These are phyloP conservation scores for Diphyllodes magnificus DNA, from an alignment of 2,113 vertebrate genomes.

Conservation along the genomic window DNA sequence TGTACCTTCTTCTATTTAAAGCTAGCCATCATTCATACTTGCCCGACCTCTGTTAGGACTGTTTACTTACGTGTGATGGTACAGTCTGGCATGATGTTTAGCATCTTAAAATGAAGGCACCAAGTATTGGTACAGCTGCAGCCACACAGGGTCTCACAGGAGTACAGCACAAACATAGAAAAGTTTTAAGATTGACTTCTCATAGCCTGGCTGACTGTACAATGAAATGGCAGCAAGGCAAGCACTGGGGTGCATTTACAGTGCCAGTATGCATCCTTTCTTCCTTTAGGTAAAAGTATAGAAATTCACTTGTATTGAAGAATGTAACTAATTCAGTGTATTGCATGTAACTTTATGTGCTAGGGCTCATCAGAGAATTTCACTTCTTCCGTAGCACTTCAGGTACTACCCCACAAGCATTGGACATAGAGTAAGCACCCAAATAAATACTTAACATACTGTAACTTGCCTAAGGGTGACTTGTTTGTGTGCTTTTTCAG, in stretches of 20 bases:
- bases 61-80: neutral
- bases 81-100: neutral
- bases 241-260: neutral
- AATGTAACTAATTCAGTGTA: neutral
- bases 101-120: neutral
- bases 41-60: neutral
- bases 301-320: neutral
- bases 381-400: neutral
- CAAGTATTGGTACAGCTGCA: neutral
- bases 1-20: neutral
- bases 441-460: neutral
- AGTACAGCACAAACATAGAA: neutral
- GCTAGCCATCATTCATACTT: neutral
- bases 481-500: neutral
- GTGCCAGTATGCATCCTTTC: neutral
- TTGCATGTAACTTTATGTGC: neutral
- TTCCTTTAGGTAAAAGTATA: neutral
- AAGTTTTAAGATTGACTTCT: neutral
- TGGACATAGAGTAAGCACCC: neutral
- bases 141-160: fast-evolving
- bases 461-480: neutral
- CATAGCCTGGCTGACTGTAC: fast-evolving
- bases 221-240: neutral
- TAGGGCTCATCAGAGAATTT: neutral
- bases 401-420: fast-evolving